Evolutionary conservation across 2,888 invertebrate species (phyloP).

Genomic region (Capitulum mitella): DNA sequence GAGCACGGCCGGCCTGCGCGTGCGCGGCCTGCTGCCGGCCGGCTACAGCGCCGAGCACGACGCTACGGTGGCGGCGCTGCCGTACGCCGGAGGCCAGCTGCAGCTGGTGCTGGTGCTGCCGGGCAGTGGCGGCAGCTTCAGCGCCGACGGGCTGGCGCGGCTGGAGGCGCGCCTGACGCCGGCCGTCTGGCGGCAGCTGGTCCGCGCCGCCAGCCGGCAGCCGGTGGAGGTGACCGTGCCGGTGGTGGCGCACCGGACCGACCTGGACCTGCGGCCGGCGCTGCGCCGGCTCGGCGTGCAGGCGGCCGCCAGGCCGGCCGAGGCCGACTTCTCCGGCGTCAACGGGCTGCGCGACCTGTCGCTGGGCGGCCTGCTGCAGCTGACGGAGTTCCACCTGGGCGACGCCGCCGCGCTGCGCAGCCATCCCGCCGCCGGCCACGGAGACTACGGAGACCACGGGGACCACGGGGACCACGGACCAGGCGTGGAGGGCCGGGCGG

Average conservation of each 20-base stretch:
- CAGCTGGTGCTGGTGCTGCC: conserved; percentile 35
- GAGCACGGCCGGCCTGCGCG: conserved; percentile 29
- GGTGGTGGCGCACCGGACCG: conserved; percentile 66
- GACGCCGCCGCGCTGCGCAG: not conserved
- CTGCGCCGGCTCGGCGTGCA: conserved; percentile 72
- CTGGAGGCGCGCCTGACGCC: conserved; percentile 28
- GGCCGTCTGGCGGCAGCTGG: conserved; percentile 29
- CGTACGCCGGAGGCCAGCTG: conserved; percentile 28
- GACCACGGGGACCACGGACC: too few species aligned
- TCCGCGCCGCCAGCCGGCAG: conserved; percentile 31
- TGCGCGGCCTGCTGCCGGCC: conserved; percentile 30
- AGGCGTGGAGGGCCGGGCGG: not conserved
- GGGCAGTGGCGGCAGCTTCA: conserved; percentile 32
- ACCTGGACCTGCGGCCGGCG: conserved; percentile 70
- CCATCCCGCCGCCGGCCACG: too few species aligned
- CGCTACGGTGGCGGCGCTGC: conserved; percentile 33
- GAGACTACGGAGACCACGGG: too few species aligned
- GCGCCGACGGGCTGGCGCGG: conserved; percentile 32
- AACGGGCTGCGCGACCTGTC: conserved; percentile 74
- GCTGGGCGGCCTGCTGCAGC: conserved; percentile 74
- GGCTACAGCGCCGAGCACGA: conserved; percentile 31
- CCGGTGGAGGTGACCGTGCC: conserved; percentile 52
- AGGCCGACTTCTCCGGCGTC: conserved; percentile 72
- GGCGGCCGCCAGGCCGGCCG: conserved; percentile 64
- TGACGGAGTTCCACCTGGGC: conserved; percentile 58